phyloP scores from a whole-genome alignment of 2,113 vertebrate genomes.

The Danio rerio region GRCz12tu NC_133180.1:44922001-44922500 shows the following conservation, averaged over 20 bases:
- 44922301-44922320: conserved; percentile 50
- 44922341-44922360: conserved; percentile 52
- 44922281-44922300: conserved; percentile 18
- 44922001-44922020: too few relatives aligned
- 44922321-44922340: conserved; percentile 44
- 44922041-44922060: too few relatives aligned
- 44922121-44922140: neutral
- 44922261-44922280: conserved; percentile 16
- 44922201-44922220: neutral
- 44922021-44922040: too few relatives aligned
- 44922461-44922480: conserved; percentile 20
- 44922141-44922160: neutral
- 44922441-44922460: conserved; percentile 34
- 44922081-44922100: neutral
- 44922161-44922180: conserved; percentile 1
- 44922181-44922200: conserved; percentile 12
- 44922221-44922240: neutral
- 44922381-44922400: conserved; percentile 40
- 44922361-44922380: conserved; percentile 42
- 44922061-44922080: too few relatives aligned
- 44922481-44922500: conserved; percentile 21
- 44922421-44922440: conserved; percentile 44
- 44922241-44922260: conserved; percentile 47
- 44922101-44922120: neutral
- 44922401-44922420: conserved; percentile 43